Conservation (phyloP, 2,113 vertebrate species). For the Brachirus orientalis region DNA sequence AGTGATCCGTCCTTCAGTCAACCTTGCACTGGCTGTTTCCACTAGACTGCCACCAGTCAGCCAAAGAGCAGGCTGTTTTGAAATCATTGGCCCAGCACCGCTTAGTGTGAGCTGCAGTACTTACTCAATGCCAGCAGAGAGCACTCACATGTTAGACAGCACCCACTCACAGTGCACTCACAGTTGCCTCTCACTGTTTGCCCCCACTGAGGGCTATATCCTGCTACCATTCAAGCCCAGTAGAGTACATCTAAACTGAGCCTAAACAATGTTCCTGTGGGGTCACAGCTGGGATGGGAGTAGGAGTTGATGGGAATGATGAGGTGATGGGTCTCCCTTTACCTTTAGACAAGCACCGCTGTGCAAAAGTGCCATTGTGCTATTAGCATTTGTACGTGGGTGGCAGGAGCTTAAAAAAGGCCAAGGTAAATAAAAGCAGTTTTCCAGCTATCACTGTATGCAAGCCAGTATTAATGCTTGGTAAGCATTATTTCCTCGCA, state of each 20-base stretch:
- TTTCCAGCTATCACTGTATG: slow-evolving; percentile 52
- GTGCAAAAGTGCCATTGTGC: slow-evolving; percentile 80
- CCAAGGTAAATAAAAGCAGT: slow-evolving; percentile 81
- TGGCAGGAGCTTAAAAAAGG: slow-evolving; percentile 76
- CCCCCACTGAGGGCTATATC: slow-evolving; percentile 75
- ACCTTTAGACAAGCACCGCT: slow-evolving; percentile 82
- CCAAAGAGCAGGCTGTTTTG: slow-evolving; percentile 19
- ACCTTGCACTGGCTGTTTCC: slow-evolving; percentile 23
- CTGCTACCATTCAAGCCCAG: slow-evolving; percentile 74
- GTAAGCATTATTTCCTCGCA: slow-evolving; percentile 65
- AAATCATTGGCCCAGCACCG: slow-evolving; percentile 35
- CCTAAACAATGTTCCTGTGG: slow-evolving; percentile 79
- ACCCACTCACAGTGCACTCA: slow-evolving; percentile 64
- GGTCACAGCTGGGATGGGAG: slow-evolving; percentile 82
- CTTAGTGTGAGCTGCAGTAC: slow-evolving; percentile 64
- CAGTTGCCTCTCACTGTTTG: slow-evolving; percentile 71
- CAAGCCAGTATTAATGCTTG: slow-evolving; percentile 60
- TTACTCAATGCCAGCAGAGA: slow-evolving; percentile 84
- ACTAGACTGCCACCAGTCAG: slow-evolving; percentile 52
- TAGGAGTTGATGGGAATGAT: slow-evolving; percentile 86
- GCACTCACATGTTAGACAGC: slow-evolving; percentile 83
- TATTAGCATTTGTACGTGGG: slow-evolving; percentile 85
- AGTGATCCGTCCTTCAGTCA: slow-evolving; percentile 24
- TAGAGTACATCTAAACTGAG: slow-evolving; percentile 78
- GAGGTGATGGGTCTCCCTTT: slow-evolving; percentile 82